Evolutionary conservation across 2,797 vertebrate genomes (phyloP), one percentile per base, ranked within the genome.

Genomic region (Cichlasoma orientale): DNA sequence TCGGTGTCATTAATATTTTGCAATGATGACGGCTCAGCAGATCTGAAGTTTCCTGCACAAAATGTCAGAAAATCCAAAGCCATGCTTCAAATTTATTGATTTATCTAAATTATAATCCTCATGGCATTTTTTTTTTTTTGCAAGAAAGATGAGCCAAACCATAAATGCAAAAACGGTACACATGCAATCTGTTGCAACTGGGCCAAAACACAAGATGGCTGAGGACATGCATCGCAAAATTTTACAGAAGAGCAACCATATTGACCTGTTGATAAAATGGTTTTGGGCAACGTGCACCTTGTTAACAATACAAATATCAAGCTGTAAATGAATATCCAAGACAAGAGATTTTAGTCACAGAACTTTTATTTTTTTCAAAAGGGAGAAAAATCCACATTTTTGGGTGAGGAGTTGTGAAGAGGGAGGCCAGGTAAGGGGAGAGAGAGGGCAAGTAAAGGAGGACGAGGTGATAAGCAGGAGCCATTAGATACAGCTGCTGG

Each of bases 321-420:
- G 4, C 8, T 55, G 23, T 13, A 57, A 57, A 58, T 50, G 71
- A 77, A 53, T n/a, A 56, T 23, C 8, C 2, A 7, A 58, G 11
- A 74, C 74, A 44, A 68, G 19, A 78, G 2, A 47, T 36, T 87
- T 93, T 82, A 88, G 92, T 95, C 93, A 95, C 94, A 91, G 91
- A 94, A 92, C 87, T 94, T 95, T 95, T 93, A 92, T 92, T 93
- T 93, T 94, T 93, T 92, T 92, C 90, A 94, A 95, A 95, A 94
- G 88, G 79, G 85, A 90, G 86, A 92, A 91, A 93, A 94, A 92
- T 92, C 93, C 92, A 95, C 93, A 93, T 93, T 91, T 89, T 94
- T 79, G 78, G 89, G 88, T 92, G 85, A 85, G 83, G 83, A 88
- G 82, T 88, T 89, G 87, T 84, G 88, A 84, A 75, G 47, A 23